These are phyloP conservation scores for Crossaster papposus DNA, from an alignment of 53 echinoderm and acorn worm genomes.

Conservation along the genomic window DNA sequence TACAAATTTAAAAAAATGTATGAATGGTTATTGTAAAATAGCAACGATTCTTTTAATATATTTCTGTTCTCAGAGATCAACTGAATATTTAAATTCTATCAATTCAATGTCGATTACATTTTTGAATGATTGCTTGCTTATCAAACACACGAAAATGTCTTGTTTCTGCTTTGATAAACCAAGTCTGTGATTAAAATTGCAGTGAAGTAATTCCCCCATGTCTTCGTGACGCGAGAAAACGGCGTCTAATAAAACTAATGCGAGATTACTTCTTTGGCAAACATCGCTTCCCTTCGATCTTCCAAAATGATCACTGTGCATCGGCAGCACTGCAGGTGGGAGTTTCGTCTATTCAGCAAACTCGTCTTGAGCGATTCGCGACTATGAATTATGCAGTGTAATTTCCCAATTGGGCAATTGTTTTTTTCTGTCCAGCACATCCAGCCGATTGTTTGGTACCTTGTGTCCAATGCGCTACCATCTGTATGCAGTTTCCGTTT, in stretches of 20 bases:
- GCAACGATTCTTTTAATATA: too few relatives aligned
- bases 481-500: too few relatives aligned
- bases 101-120: not conserved
- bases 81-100: not conserved
- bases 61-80: too few relatives aligned
- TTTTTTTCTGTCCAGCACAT: not conserved
- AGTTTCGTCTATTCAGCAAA: not conserved
- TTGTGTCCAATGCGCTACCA: not conserved
- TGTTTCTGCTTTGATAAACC: too few relatives aligned
- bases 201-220: too few relatives aligned
- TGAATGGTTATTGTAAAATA: too few relatives aligned
- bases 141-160: too few relatives aligned
- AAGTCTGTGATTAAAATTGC: too few relatives aligned
- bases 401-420: conserved; percentile 4
- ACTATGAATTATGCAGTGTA: not conserved
- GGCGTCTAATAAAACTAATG: too few relatives aligned
- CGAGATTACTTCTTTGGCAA: not conserved
- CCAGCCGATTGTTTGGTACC: not conserved
- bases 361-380: not conserved
- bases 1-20: too few relatives aligned
- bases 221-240: too few relatives aligned
- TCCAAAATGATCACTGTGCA: not conserved
- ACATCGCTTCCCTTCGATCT: not conserved
- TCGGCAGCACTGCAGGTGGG: not conserved
- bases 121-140: too few relatives aligned